A percentile compares a stretch with the other conserved stretches of the same genome.
Evolutionary conservation across 2,888 invertebrate genomes (phyloP).

Genomic region (Eugnorisma glareosa): DNA sequence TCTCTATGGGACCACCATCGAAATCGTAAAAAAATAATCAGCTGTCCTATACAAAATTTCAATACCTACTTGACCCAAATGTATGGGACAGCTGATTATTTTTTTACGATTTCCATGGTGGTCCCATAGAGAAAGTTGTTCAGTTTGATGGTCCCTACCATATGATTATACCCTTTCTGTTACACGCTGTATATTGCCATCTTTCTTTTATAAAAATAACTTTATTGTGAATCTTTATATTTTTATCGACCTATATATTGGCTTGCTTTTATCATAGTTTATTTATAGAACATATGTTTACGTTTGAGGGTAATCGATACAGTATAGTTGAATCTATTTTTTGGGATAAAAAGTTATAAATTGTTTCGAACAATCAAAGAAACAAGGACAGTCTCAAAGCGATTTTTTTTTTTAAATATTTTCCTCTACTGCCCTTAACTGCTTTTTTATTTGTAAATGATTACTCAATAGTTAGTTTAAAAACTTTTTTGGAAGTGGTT

Average conservation of each 20-base stretch:
- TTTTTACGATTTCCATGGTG: no score
- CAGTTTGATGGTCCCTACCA: no score
- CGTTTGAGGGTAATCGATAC: not conserved
- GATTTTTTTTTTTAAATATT: not conserved
- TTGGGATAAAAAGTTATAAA: not conserved
- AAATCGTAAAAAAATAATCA: no score
- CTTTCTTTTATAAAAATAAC: constrained; percentile 9
- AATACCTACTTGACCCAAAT: no score
- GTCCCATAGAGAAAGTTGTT: no score
- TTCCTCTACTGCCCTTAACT: not conserved
- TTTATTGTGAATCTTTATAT: not conserved
- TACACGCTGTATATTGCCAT: no score
- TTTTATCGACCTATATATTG: not conserved
- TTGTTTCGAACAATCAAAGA: not conserved
- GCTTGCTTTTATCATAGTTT: constrained; percentile 4
- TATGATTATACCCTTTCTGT: no score
- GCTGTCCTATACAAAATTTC: no score
- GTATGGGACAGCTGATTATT: no score
- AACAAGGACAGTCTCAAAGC: not conserved
- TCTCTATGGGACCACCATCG: no score
- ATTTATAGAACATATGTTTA: not conserved
- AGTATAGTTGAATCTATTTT: not conserved
- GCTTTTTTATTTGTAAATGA: not conserved
- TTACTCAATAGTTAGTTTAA: not conserved
- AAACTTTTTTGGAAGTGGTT: no score